Evolutionary conservation across 2,797 vertebrate species (phyloP).

Genomic region (Brotula barbata): DNA sequence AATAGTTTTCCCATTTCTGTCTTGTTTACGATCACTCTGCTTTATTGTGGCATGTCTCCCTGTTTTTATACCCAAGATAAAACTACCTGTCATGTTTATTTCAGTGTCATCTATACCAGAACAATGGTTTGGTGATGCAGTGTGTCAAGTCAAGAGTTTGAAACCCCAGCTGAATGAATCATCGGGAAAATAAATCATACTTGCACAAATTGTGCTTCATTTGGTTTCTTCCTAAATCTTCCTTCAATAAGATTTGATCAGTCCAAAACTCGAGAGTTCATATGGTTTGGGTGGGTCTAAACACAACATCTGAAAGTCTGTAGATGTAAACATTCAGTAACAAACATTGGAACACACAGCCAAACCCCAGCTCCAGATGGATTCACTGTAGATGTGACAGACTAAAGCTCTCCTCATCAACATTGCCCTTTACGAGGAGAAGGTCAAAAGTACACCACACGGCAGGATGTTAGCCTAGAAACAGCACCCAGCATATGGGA

Average conservation of each 20-base stretch:
- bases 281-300: not conserved
- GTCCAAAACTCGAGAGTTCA: not conserved
- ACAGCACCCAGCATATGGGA: slow-evolving; percentile 54
- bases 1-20: slow-evolving; percentile 33
- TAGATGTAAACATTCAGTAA: not conserved
- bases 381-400: slow-evolving; percentile 32
- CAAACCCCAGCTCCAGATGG: slow-evolving; percentile 32
- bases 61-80: slow-evolving; percentile 17
- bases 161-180: slow-evolving; percentile 21
- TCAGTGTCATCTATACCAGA: slow-evolving; percentile 16
- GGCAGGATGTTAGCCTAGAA: slow-evolving; percentile 25
- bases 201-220: not conserved
- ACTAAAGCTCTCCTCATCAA: slow-evolving; percentile 25
- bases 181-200: slow-evolving; percentile 6
- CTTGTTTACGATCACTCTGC: slow-evolving; percentile 31
- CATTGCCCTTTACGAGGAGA: slow-evolving; percentile 32
- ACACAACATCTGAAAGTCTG: not conserved
- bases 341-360: slow-evolving; percentile 1
- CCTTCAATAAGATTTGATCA: not conserved
- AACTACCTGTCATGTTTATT: slow-evolving; percentile 16
- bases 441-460: slow-evolving; percentile 51
- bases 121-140: slow-evolving; percentile 11
- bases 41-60: slow-evolving; percentile 17
- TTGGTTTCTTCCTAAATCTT: not conserved
- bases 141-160: slow-evolving; percentile 8